Evolutionary conservation across 2,113 vertebrate genomes (phyloP), one percentile per base, ranked within the genome.

Genomic region (Poeciliopsis prolifica): DNA sequence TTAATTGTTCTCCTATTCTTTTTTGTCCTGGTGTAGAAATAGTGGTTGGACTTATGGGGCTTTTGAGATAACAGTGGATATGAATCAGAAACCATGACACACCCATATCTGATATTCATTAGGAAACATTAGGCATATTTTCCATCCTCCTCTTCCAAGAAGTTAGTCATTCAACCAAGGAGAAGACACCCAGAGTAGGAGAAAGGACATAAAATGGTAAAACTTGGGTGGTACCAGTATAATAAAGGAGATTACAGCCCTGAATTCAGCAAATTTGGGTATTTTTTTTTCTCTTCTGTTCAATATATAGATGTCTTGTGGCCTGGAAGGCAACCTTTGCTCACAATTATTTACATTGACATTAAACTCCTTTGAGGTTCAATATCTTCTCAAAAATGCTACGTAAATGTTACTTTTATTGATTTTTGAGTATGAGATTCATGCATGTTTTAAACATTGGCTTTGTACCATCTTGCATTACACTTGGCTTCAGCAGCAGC

Each of bases 61-160:
- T 58, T 76, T 76, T 72, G 61, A 78, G 86, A 88, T 83, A 74
- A 86, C 80, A 85, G 72, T 51, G 68, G 76, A 81, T 77, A 75
- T 87, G 82, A 83, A 70, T 87, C 84, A 85, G 71, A 78, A 61
- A 75, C 67, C 75, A 61, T 64, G 69, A 79, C 82, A 85, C 63
- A 61, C 77, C 83, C 72, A 17, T 70, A 51, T 87, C 82, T 88
- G 82, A 79, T 72, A 75, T 80, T 82, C 83, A 87, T 88, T 90
- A 81, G 51, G 30, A 71, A 48, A 0, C 35, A 70, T 60, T 62
- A 44, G 44, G 22, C 70, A 71, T 74, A 78, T 81, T 77, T 88
- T 87, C 84, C 72, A 76, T 24, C 54, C 72, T 81, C 51, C 15
- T 65, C 44, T 24, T 85, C 69, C 80, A 72, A 86, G 61, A 82